Evolutionary conservation across 1,140 invertebrate genomes (phyloP), one percentile per base, ranked within the genome.

Genomic region (Drosophila nikananu): DNA sequence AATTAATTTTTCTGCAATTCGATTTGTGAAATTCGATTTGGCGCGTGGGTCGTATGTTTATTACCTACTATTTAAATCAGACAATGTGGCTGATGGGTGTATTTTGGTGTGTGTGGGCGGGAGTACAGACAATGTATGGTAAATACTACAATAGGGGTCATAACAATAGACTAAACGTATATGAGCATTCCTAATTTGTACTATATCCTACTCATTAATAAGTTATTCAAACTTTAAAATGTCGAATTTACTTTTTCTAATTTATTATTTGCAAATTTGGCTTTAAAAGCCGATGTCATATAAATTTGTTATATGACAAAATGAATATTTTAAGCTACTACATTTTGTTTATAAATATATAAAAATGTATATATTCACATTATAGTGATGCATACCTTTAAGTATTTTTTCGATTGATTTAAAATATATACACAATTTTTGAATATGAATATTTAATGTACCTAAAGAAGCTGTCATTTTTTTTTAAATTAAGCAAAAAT

Each of bases 1-100:
- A 73, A 73, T 73, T 73, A 73, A 73, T 61, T 73, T 61, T 48
- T 72, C 37, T 61, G 67, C 67, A 61, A 60, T 46, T 25, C 55
- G 46, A 73, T 51, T 52, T 73, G 71, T 19, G 67, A 68, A 71
- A 57, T 71, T 71, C 63, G 49, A 55, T 68, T 71, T 71, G 67
- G 55, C 54, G 71, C 46, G 71, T 73, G 68, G 71, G 71, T 35
- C 46, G 71, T 44, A 15, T 25, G 23, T 73, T 60, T 73, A 73
- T 51, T 21, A 27, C n/a, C n/a, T n/a, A n/a, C 23, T 51, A 52
- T 73, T 73, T 73, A 73, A 73, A 73, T 73, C 55, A 73, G 30
- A 37, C n/a, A 49, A 19, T 51, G 46, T 23, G 60, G 19, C 52
- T 27, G 63, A 7, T 13, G 21, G 15, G 42, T 44, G 19, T 37